Conservation (phyloP, 2,113 vertebrate genomes). For the Ginglymostoma cirratum region DNA sequence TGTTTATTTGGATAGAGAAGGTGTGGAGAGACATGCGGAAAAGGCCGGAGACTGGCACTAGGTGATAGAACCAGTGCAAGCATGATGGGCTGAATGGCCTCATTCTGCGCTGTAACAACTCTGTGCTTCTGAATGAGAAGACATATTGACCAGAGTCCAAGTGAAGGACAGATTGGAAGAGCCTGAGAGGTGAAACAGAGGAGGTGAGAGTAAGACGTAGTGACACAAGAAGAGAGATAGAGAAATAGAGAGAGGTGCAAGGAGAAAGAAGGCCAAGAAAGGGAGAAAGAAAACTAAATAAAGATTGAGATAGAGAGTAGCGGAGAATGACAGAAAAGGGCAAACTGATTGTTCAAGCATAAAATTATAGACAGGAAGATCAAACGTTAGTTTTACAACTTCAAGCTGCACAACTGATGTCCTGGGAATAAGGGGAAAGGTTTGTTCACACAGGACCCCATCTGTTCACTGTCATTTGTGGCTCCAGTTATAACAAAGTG, state of each 20-base stretch:
- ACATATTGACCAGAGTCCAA: too few species aligned
- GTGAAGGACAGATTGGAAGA: too few species aligned
- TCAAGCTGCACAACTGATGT: neutral
- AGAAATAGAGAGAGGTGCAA: neutral
- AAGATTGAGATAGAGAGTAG: neutral
- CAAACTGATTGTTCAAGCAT: neutral
- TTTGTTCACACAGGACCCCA: neutral
- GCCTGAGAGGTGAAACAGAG: too few species aligned
- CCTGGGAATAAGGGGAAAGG: neutral
- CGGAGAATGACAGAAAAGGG: neutral
- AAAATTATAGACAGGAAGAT: neutral
- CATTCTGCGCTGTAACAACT: too few species aligned
- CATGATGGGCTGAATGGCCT: too few species aligned
- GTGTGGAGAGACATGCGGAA: too few species aligned
- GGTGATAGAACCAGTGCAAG: too few species aligned
- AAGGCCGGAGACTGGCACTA: too few species aligned
- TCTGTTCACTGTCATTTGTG: neutral
- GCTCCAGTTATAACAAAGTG: neutral
- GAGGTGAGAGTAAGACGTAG: neutral
- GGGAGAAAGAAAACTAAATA: neutral
- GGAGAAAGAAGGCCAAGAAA: neutral
- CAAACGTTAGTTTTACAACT: neutral
- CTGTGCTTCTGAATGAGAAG: too few species aligned
- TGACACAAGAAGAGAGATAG: neutral
- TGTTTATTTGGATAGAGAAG: too few species aligned